A percentile compares a stretch with the other conserved stretches of the same genome.
These are phyloP conservation scores for Hyperopisus bebe DNA, from an alignment of 2,113 vertebrate species.

Conservation along the genomic window DNA sequence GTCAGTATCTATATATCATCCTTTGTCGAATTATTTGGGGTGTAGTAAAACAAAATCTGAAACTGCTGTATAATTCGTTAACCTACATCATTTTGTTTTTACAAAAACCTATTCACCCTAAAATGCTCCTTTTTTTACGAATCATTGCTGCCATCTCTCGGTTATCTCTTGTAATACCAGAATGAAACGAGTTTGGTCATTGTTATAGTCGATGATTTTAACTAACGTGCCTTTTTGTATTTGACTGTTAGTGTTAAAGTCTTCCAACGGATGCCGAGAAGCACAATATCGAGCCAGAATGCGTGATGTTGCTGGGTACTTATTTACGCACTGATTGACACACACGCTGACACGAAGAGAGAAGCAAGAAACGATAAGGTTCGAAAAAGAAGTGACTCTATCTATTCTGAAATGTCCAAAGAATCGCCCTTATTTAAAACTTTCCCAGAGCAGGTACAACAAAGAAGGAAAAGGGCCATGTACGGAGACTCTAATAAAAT, in stretches of 20 bases:
- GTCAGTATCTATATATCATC: not conserved
- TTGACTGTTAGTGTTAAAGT: not conserved
- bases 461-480: constrained; percentile 48
- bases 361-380: too few relatives aligned
- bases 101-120: not conserved
- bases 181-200: not conserved
- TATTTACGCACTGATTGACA: not conserved
- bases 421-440: not conserved
- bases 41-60: not conserved
- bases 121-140: constrained; percentile 38
- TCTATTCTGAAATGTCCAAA: not conserved
- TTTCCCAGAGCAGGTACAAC: constrained; percentile 27
- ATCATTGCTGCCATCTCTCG: constrained; percentile 81
- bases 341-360: not conserved
- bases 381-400: not conserved
- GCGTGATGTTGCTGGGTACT: not conserved
- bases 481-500: constrained; percentile 60
- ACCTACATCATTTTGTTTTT: not conserved
- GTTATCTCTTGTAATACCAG: fast-evolving
- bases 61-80: not conserved
- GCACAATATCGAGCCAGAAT: not conserved
- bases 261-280: not conserved
- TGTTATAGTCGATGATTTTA: not conserved
- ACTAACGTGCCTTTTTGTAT: not conserved
- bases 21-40: not conserved